Percentiles rank a stretch among this genome's conserved stretches.
Evolutionary conservation across 1,140 invertebrate genomes (phyloP).

Genomic region (Bombus sylvicola): DNA sequence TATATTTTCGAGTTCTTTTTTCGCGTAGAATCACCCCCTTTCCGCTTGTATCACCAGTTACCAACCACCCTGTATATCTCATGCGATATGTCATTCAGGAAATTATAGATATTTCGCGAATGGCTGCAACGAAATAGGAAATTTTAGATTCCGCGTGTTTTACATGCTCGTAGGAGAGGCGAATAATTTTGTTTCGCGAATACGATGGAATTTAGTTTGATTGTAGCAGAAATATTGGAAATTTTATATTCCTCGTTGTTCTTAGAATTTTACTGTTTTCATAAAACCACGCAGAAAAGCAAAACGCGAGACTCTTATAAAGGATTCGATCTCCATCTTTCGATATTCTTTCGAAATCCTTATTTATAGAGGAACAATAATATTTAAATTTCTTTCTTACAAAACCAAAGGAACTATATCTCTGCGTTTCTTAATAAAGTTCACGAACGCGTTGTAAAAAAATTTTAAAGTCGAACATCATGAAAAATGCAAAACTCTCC

Average conservation of each 20-base stretch:
- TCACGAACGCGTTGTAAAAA: too few species aligned
- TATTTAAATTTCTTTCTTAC: background rate
- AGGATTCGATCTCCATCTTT: background rate
- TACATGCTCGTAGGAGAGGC: background rate
- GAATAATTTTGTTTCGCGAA: background rate
- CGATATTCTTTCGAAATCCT: background rate
- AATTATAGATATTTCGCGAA: background rate
- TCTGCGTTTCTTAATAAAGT: too few species aligned
- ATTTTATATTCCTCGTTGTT: background rate
- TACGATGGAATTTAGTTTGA: too few species aligned
- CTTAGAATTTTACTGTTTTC: background rate
- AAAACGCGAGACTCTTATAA: background rate
- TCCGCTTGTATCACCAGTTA: too few species aligned
- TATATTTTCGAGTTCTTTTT: too few species aligned
- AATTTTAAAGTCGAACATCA: too few species aligned
- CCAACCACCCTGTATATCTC: too few species aligned
- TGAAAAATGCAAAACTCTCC: too few species aligned
- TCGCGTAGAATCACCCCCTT: too few species aligned
- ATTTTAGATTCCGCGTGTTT: background rate
- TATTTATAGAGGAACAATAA: background rate
- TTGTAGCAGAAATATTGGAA: background rate
- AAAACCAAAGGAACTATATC: too few species aligned
- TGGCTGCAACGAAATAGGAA: background rate
- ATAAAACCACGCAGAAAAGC: background rate
- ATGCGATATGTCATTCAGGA: too few species aligned